Conservation (phyloP, 2,888 invertebrate species). For the Tachina grossa region DNA sequence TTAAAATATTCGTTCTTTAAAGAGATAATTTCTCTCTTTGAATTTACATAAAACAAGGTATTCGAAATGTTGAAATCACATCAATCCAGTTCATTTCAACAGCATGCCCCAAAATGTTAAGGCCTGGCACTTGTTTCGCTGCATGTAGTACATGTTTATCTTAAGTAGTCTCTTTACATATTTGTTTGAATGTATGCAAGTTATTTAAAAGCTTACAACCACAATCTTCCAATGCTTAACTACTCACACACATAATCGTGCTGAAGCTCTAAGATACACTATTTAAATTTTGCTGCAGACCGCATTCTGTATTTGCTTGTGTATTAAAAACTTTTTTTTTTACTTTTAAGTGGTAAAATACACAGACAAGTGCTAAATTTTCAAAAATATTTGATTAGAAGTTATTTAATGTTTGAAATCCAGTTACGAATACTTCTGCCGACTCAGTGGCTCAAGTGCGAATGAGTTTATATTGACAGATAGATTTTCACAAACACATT, state of each 20-base stretch:
- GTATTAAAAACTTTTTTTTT: not conserved
- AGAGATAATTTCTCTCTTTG: too few species aligned
- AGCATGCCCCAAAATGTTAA: not conserved
- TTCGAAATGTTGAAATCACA: too few species aligned
- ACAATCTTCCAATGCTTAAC: conserved; percentile 11
- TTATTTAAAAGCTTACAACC: conserved; percentile 48
- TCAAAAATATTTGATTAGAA: conserved; percentile 60
- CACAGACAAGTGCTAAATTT: conserved; percentile 49
- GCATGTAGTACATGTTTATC: not conserved
- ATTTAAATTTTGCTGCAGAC: not conserved
- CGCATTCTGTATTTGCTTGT: not conserved
- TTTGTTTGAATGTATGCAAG: conserved; percentile 5
- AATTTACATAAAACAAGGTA: too few species aligned
- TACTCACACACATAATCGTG: conserved; percentile 8
- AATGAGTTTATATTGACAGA: not conserved
- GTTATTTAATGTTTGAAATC: conserved; percentile 59
- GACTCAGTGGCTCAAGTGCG: not conserved
- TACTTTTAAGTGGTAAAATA: conserved; percentile 33
- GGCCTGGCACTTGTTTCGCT: not conserved
- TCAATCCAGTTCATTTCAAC: too few species aligned
- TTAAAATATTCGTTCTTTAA: too few species aligned
- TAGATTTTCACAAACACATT: not conserved
- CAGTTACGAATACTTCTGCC: conserved; percentile 9
- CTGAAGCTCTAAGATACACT: conserved; percentile 20
- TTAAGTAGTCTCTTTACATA: not conserved